These are phyloP conservation scores for Macrotrachela quadricornifera DNA, from an alignment of 1,140 invertebrate genomes.

Conservation along the genomic window DNA sequence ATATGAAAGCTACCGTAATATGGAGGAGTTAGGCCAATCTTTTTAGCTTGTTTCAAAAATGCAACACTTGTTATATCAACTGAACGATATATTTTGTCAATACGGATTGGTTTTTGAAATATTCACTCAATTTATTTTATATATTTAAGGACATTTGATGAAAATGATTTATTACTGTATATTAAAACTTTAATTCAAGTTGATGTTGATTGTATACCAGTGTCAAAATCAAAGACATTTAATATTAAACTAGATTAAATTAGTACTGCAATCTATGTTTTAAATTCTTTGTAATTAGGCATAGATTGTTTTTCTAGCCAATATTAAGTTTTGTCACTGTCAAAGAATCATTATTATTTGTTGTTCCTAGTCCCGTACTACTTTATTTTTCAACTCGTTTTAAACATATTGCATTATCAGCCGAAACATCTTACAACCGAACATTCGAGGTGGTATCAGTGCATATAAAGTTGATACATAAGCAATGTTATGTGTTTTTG, in stretches of 20 bases:
- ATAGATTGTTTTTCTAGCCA: constrained; percentile 38
- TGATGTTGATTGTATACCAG: constrained; percentile 91
- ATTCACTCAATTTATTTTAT: constrained; percentile 7
- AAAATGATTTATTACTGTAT: constrained; percentile 62
- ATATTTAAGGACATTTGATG: constrained; percentile 61
- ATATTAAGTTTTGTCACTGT: constrained; percentile 65
- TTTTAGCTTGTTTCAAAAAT: constrained; percentile 90
- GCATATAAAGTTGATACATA: constrained; percentile 76
- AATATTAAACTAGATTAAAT: constrained; percentile 90
- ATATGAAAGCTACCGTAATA: constrained; percentile 84
- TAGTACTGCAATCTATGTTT: constrained; percentile 64
- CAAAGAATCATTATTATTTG: constrained; percentile 62
- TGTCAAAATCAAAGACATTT: constrained; percentile 56
- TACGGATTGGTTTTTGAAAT: constrained; percentile 13
- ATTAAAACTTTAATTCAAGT: constrained; percentile 63
- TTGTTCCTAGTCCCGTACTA: constrained; percentile 74
- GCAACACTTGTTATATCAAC: constrained; percentile 67
- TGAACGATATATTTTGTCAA: constrained; percentile 55
- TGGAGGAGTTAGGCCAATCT: constrained; percentile 68
- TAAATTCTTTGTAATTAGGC: background rate
- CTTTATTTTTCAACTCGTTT: constrained; percentile 57
- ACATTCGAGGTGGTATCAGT: constrained; percentile 86
- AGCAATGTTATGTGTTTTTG: constrained; percentile 9
- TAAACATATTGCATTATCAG: constrained; percentile 53
- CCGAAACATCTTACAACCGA: constrained; percentile 55